phyloP scores from a whole-genome alignment of 2,888 invertebrate genomes.

The Linnaemya tessellans region DNA sequence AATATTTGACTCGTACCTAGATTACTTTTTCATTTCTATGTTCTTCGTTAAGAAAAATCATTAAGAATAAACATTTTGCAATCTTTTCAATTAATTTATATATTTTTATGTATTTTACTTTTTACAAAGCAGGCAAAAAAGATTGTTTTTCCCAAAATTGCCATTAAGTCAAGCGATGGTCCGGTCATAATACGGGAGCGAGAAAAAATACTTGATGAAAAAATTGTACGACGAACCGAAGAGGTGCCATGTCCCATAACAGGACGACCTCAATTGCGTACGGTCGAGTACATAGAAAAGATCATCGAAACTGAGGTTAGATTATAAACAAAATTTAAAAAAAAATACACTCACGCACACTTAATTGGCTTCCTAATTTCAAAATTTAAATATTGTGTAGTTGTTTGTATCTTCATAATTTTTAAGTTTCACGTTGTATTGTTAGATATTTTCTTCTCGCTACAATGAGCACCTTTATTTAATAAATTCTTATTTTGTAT shows the following conservation, averaged over 20 bases:
- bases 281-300: slow-evolving; percentile 97
- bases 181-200: slow-evolving; percentile 93
- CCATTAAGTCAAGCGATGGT: slow-evolving; percentile 93
- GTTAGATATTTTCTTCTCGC: slow-evolving; percentile 9
- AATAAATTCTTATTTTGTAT: slow-evolving; percentile 26
- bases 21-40: not conserved
- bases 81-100: slow-evolving; percentile 52
- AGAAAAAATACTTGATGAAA: slow-evolving; percentile 94
- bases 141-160: slow-evolving; percentile 91
- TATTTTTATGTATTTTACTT: slow-evolving; percentile 62
- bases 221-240: slow-evolving; percentile 93
- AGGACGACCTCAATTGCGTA: slow-evolving; percentile 93
- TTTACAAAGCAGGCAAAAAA: slow-evolving; percentile 78
- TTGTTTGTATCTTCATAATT: slow-evolving; percentile 70
- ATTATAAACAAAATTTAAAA: slow-evolving; percentile 14
- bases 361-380: slow-evolving; percentile 59
- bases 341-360: not conserved
- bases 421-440: slow-evolving; percentile 1
- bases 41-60: not conserved
- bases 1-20: not conserved
- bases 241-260: slow-evolving; percentile 94
- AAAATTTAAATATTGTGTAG: slow-evolving; percentile 58
- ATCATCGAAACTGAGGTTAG: slow-evolving; percentile 97
- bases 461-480: slow-evolving; percentile 37
- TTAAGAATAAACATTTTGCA: slow-evolving; percentile 11